Conservation (phyloP, 2,113 vertebrate genomes). For the Aptenodytes forsteri region DNA sequence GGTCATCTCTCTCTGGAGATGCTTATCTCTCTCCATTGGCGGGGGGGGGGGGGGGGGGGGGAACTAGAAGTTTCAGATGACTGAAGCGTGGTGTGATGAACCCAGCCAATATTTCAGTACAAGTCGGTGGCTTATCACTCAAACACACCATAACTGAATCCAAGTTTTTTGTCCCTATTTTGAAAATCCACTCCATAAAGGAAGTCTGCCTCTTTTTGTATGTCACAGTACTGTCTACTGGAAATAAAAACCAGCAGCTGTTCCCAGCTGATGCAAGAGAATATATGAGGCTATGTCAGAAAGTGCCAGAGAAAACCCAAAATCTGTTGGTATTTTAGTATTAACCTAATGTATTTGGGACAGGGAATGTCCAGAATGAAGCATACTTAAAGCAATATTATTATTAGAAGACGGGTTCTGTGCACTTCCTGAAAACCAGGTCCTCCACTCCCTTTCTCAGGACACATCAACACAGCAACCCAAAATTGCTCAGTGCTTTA, state of each 20-base stretch:
- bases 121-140: neutral
- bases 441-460: neutral
- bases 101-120: neutral
- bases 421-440: neutral
- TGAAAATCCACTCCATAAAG: neutral
- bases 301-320: neutral
- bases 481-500: neutral
- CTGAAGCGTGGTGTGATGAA: neutral
- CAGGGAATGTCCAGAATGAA: neutral
- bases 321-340: neutral
- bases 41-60: no score
- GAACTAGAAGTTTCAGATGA: neutral
- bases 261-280: neutral
- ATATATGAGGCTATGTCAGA: neutral
- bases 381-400: neutral
- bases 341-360: neutral
- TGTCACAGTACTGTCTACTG: neutral
- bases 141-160: neutral
- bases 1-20: neutral
- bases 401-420: neutral
- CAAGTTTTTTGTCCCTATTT: neutral
- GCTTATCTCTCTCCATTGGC: neutral
- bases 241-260: neutral
- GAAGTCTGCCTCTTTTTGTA: neutral
- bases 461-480: neutral